Base-by-base conservation (phyloP, 2,797 vertebrate genomes). In the Tapirus indicus region DNA sequence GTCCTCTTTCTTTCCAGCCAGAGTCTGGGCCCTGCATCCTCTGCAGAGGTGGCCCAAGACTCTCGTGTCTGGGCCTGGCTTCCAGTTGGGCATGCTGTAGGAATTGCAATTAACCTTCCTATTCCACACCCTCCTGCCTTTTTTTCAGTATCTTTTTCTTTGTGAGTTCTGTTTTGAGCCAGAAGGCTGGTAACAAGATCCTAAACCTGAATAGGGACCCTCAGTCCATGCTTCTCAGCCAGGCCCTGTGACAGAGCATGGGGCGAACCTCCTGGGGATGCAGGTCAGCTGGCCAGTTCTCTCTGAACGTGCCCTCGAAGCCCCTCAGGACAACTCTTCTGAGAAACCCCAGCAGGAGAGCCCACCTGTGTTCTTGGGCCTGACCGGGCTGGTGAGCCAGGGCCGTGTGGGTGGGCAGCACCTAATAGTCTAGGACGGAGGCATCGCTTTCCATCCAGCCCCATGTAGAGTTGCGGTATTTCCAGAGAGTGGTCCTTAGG, bases 1-100 rank as follows among this genome's bases (percentile, higher is more conserved):
- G 1, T 71, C 96, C 32, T 25, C 78, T 68, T 82, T 72, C 62
- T 94, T 96, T 93, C 90, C 89, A 49, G 21, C 54, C 97, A 94
- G 98, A 97, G 95, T 97, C 91, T 68, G 60, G 71, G 77, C 60
- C 10, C 93, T 75, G 68, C 25, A 6, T 90, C 83, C 23, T 69
- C 38, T 88, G 0, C 17, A 4, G 91, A 47, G 56, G 60, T 88
- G 82, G 88, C 83, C 94, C 38, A 64, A 82, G 86, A 74, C 95
- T 14, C 1, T 20, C 64, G 35, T 88, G 94, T 92, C 86, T 90
- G 69, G 23, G 29, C 72, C 56, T 14, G 2, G 68, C 56, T 96
- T 97, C 97, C 58, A 74, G 88, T 88, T 82, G 95, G 77, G 82
- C 94, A 23, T 32, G 83, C 74, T n/a, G 2, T 18, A 62, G 56